A percentile compares a stretch with the other conserved stretches of the same genome.
Evolutionary conservation across 53 echinoderm and acorn worm genomes (phyloP).

Genomic region (Stichopus horrens): DNA sequence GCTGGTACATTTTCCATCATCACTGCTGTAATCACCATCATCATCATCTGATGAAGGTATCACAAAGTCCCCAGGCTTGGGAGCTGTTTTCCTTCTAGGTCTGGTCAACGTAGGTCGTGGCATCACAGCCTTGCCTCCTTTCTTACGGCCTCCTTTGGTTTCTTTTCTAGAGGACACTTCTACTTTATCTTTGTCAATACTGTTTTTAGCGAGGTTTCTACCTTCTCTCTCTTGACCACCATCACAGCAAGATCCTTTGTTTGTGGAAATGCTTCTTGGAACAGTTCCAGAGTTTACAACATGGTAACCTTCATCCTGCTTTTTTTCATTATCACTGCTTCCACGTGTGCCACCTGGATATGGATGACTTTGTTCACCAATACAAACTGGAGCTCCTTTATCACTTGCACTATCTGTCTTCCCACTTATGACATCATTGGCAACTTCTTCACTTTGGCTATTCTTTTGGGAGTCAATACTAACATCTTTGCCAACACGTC

Average conservation of each 20-base stretch:
- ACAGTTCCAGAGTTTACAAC: too few relatives aligned
- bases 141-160: background rate
- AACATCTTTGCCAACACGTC: too few relatives aligned
- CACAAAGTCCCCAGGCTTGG: constrained; percentile 16
- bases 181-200: background rate
- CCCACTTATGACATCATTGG: too few relatives aligned
- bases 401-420: too few relatives aligned
- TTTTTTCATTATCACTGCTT: constrained; percentile 4
- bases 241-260: background rate
- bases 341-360: background rate
- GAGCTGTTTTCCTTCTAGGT: constrained; percentile 4
- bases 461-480: too few relatives aligned
- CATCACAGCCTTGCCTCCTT: background rate
- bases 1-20: background rate
- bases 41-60: constrained; percentile 11
- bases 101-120: background rate
- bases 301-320: too few relatives aligned
- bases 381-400: background rate
- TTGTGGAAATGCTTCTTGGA: too few relatives aligned
- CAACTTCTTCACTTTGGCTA: too few relatives aligned
- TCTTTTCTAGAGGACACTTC: background rate
- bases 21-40: background rate
- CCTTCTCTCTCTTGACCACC: background rate
- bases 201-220: background rate
- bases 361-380: too few relatives aligned